These are phyloP conservation scores for Amiota minor DNA, from an alignment of 2,888 invertebrate genomes.

Conservation along the genomic window DNA sequence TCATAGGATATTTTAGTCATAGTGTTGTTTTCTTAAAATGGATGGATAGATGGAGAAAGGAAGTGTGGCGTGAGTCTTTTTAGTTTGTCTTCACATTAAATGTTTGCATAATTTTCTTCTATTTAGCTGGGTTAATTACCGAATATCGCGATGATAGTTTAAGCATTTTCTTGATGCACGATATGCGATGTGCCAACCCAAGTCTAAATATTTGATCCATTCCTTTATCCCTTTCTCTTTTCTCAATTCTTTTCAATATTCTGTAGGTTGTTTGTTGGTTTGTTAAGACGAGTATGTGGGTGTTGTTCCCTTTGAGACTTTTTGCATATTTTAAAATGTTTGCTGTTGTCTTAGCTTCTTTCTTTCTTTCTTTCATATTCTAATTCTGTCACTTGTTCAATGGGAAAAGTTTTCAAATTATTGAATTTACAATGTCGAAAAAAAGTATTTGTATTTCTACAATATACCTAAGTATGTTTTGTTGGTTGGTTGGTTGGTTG, in stretches of 20 bases:
- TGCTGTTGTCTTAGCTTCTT: slow-evolving; percentile 23
- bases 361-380: slow-evolving; percentile 31
- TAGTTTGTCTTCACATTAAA: slow-evolving; percentile 28
- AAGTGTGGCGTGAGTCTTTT: slow-evolving; percentile 5
- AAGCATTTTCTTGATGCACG: slow-evolving; percentile 53
- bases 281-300: background rate
- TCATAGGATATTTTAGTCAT: background rate
- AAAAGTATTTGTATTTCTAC: slow-evolving; percentile 8
- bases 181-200: slow-evolving; percentile 49
- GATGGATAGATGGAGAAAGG: background rate
- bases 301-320: background rate
- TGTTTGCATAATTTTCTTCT: slow-evolving; percentile 49
- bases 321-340: slow-evolving; percentile 4
- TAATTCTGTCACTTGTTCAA: slow-evolving; percentile 8
- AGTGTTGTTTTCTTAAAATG: background rate
- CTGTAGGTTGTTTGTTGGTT: background rate
- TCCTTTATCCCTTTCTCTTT: background rate
- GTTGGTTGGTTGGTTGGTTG: background rate
- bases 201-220: background rate
- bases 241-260: background rate
- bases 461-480: background rate
- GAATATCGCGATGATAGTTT: slow-evolving; percentile 65
- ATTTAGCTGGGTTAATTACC: slow-evolving; percentile 63
- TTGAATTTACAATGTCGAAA: slow-evolving; percentile 21
- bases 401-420: slow-evolving; percentile 28